Percentiles rank a stretch among this genome's conserved stretches.
Evolutionary conservation across 2,888 invertebrate species (phyloP).

Genomic region (Lasioglossum vierecki): DNA sequence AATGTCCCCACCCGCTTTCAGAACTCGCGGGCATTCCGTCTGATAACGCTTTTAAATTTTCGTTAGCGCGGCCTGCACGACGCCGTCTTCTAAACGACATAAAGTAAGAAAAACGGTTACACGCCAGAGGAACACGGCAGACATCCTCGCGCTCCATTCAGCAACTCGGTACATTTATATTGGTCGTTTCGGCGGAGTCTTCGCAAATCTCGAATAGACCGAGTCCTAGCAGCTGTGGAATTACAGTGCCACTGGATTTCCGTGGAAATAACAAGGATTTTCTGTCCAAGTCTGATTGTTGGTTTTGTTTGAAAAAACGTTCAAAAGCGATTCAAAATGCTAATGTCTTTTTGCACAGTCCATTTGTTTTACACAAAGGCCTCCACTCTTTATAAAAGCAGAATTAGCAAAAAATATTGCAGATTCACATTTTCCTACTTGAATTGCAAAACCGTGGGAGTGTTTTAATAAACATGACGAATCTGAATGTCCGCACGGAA

Average conservation of each 20-base stretch:
- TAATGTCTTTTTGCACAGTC: too few species aligned
- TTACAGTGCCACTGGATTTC: neutral
- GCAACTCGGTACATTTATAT: constrained; percentile 60
- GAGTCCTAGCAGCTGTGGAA: neutral
- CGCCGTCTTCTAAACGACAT: constrained; percentile 59
- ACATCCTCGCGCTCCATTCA: constrained; percentile 45
- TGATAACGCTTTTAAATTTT: constrained; percentile 71
- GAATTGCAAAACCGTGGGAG: neutral
- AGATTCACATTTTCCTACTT: too few species aligned
- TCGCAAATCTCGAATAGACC: constrained; percentile 28
- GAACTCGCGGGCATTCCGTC: constrained; percentile 47
- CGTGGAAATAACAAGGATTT: constrained; percentile 8
- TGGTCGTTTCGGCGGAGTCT: constrained; percentile 35
- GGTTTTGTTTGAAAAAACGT: too few species aligned
- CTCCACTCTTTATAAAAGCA: neutral
- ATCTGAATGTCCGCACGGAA: too few species aligned
- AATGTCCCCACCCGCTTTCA: constrained; percentile 30
- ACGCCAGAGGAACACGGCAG: constrained; percentile 56
- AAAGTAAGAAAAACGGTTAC: constrained; percentile 71
- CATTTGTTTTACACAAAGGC: too few species aligned
- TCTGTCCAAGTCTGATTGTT: neutral
- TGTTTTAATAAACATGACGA: neutral
- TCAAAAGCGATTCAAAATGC: too few species aligned
- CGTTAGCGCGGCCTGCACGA: constrained; percentile 54
- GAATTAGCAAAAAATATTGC: too few species aligned